Conservation (phyloP, 2,113 vertebrate genomes). For the Oryzias curvinotus region DNA sequence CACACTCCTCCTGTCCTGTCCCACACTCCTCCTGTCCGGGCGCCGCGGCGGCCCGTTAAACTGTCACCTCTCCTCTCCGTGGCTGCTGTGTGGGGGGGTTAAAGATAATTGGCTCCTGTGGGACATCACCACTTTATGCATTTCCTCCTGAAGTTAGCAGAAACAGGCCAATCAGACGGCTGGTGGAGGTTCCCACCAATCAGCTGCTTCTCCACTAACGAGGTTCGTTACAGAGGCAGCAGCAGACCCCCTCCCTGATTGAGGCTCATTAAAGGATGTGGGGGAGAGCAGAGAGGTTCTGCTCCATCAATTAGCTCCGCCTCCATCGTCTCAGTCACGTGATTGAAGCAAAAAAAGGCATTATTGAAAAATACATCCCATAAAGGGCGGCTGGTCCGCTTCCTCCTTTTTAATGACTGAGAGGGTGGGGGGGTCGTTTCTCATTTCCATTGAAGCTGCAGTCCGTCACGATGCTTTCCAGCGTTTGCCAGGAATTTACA, state of each 20-base stretch:
- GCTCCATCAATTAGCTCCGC: conserved; percentile 13
- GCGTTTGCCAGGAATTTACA: too few relatives aligned
- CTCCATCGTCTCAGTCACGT: conserved; percentile 6
- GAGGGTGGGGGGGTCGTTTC: not conserved
- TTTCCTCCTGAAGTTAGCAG: conserved; percentile 7
- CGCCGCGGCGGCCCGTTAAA: conserved; percentile 12
- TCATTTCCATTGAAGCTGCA: conserved; percentile 6
- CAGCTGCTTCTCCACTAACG: conserved; percentile 29
- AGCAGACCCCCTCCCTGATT: not conserved
- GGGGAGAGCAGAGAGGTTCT: not conserved
- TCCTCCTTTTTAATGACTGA: not conserved
- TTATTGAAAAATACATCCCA: not conserved
- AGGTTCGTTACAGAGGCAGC: conserved; percentile 8
- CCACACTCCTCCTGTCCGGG: not conserved
- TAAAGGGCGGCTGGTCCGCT: not conserved
- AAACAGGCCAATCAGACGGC: conserved; percentile 11
- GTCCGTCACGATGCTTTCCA: not conserved
- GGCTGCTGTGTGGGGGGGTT: conserved; percentile 15
- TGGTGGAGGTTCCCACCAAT: conserved; percentile 18
- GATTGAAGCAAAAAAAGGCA: conserved; percentile 1
- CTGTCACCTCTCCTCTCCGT: not conserved
- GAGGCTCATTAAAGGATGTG: not conserved
- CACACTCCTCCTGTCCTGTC: not conserved
- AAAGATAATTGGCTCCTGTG: conserved; percentile 45
- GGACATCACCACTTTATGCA: conserved; percentile 15